Percentiles rank a stretch among this genome's conserved stretches.
Evolutionary conservation across 2,888 invertebrate genomes (phyloP).

Genomic region (Trichogramma evanescens): DNA sequence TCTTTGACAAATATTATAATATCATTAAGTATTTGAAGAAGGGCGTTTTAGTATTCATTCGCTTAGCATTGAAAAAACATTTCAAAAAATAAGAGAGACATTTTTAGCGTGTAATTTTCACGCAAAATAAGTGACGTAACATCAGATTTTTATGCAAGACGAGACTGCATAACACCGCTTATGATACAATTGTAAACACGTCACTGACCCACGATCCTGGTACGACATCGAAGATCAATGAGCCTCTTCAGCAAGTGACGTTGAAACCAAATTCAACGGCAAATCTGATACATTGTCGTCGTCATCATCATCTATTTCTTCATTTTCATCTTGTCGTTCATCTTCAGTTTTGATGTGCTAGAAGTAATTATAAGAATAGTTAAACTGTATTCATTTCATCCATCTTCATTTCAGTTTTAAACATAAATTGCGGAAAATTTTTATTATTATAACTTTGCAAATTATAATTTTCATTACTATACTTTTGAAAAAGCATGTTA

Average conservation of each 20-base stretch:
- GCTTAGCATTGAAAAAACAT: too few species aligned
- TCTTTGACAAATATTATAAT: conserved; percentile 27
- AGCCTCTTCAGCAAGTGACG: conserved; percentile 60
- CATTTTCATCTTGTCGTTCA: conserved; percentile 33
- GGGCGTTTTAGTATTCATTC: too few species aligned
- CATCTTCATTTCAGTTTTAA: not conserved
- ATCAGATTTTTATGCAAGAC: too few species aligned
- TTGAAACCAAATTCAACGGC: conserved; percentile 65
- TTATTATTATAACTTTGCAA: not conserved
- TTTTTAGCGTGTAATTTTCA: too few species aligned
- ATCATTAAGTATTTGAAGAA: conserved; percentile 14
- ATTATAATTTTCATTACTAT: too few species aligned
- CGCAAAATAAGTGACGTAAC: too few species aligned
- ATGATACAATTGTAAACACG: too few species aligned
- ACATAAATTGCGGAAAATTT: not conserved
- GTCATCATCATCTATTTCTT: conserved; percentile 45
- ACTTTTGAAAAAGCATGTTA: too few species aligned
- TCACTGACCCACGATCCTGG: too few species aligned
- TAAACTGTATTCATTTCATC: not conserved
- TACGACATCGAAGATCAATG: conserved; percentile 42
- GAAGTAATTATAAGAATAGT: not conserved
- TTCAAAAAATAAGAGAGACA: too few species aligned
- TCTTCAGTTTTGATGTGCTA: conserved; percentile 40
- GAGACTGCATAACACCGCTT: too few species aligned
- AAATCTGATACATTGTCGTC: conserved; percentile 56